These are phyloP conservation scores for Callosobruchus maculatus DNA, from an alignment of 2,888 invertebrate genomes.

Conservation along the genomic window DNA sequence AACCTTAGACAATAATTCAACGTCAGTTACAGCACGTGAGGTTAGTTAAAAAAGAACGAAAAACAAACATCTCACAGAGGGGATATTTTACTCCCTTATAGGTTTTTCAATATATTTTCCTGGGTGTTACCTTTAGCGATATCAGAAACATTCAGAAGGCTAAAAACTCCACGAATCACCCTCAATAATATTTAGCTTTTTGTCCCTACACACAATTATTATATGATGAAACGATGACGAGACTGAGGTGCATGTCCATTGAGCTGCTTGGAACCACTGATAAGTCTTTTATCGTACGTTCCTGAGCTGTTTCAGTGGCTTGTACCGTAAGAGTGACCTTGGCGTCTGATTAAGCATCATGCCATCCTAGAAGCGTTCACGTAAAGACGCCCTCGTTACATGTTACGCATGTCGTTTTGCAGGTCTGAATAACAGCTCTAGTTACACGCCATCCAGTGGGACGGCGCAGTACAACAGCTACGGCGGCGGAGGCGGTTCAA, in stretches of 20 bases:
- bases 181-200: no score
- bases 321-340: conserved; percentile 21
- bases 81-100: no score
- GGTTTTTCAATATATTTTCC: no score
- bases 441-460: conserved; percentile 35
- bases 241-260: conserved; percentile 23
- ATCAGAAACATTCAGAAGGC: no score
- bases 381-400: neutral
- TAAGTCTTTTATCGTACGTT: conserved; percentile 25
- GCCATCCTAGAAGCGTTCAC: no score
- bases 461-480: conserved; percentile 47
- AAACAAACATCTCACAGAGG: no score
- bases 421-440: conserved; percentile 44
- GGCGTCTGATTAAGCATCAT: conserved; percentile 15
- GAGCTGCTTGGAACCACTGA: conserved; percentile 4
- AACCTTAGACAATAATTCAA: no score
- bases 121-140: no score
- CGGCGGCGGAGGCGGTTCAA: conserved; percentile 35
- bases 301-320: conserved; percentile 4
- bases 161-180: no score
- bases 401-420: conserved; percentile 5
- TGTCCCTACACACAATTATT: no score
- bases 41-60: no score
- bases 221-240: conserved; percentile 36
- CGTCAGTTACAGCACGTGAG: no score